These are phyloP conservation scores for Chironex yamaguchii DNA, from an alignment of 30 jellyfish, hydroid and myxozoan species.

Conservation along the genomic window DNA sequence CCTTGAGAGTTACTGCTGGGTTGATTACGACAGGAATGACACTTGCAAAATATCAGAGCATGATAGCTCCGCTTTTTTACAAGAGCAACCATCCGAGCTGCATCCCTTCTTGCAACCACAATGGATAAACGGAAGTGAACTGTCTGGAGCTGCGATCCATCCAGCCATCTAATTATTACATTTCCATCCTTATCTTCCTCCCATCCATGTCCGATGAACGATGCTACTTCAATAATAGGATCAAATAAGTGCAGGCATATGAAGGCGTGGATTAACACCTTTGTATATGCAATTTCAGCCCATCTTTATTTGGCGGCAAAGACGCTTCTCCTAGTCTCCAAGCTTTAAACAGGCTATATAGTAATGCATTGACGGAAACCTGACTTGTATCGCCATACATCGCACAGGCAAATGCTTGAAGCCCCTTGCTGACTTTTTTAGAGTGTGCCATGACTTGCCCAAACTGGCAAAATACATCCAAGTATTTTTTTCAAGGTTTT, in stretches of 20 bases:
- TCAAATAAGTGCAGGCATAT: slow-evolving; percentile 37
- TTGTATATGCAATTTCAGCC: slow-evolving; percentile 36
- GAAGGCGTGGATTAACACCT: slow-evolving; percentile 34
- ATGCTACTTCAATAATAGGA: slow-evolving; percentile 20
- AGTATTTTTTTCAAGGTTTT: not conserved
- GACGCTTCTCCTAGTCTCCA: slow-evolving; percentile 16
- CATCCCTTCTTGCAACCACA: slow-evolving; percentile 55
- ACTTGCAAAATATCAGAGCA: too few relatives aligned
- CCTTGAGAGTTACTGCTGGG: too few relatives aligned
- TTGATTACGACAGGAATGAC: too few relatives aligned
- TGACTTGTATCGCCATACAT: slow-evolving; percentile 24
- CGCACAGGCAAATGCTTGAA: slow-evolving; percentile 5
- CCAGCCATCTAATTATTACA: slow-evolving; percentile 42
- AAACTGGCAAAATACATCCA: slow-evolving; percentile 19
- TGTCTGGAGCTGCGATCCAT: slow-evolving; percentile 55
- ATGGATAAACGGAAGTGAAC: not conserved
- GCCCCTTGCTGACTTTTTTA: not conserved
- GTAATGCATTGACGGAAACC: slow-evolving; percentile 15
- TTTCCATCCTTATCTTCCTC: slow-evolving; percentile 49
- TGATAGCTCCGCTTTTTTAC: too few relatives aligned
- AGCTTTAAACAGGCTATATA: slow-evolving; percentile 7
- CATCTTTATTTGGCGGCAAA: slow-evolving; percentile 33
- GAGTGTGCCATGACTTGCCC: not conserved
- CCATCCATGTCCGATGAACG: slow-evolving; percentile 53
- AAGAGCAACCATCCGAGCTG: slow-evolving; percentile 59